Evolutionary conservation across 2,888 invertebrate genomes (phyloP).

Genomic region (Meliscaeva auricollis): DNA sequence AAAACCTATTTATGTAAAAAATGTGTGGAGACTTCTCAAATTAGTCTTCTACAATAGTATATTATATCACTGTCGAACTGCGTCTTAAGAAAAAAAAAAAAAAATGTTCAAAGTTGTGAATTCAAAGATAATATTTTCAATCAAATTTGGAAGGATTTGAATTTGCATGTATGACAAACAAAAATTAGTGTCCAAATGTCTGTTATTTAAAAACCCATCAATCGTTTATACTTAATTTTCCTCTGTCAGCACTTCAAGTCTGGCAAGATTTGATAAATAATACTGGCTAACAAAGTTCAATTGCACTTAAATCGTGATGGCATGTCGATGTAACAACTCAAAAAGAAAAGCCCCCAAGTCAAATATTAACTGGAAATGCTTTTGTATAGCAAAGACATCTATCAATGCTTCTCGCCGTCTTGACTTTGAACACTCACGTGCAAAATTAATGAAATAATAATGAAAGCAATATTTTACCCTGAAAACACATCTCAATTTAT

Average conservation of each 20-base stretch:
- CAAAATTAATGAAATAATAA: slow-evolving; percentile 51
- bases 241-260: not conserved
- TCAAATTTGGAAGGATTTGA: too few species aligned
- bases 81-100: too few species aligned
- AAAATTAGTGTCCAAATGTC: not conserved
- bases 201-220: not conserved
- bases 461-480: slow-evolving; percentile 53
- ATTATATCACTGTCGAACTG: too few species aligned
- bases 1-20: too few species aligned
- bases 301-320: slow-evolving; percentile 5
- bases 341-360: not conserved
- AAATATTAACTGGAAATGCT: not conserved
- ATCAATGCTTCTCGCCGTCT: too few species aligned
- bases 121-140: too few species aligned
- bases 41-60: too few species aligned
- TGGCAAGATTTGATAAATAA: not conserved
- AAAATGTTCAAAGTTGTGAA: too few species aligned
- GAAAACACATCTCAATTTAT: slow-evolving; percentile 59
- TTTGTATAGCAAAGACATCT: not conserved
- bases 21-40: too few species aligned
- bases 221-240: not conserved
- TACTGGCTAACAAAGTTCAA: not conserved
- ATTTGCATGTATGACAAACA: too few species aligned
- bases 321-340: not conserved
- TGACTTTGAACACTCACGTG: slow-evolving; percentile 20